A percentile compares a stretch with the other conserved stretches of the same genome.
Evolutionary conservation across 1,140 invertebrate genomes (phyloP).

Genomic region (Aphelenchoides fujianensis): DNA sequence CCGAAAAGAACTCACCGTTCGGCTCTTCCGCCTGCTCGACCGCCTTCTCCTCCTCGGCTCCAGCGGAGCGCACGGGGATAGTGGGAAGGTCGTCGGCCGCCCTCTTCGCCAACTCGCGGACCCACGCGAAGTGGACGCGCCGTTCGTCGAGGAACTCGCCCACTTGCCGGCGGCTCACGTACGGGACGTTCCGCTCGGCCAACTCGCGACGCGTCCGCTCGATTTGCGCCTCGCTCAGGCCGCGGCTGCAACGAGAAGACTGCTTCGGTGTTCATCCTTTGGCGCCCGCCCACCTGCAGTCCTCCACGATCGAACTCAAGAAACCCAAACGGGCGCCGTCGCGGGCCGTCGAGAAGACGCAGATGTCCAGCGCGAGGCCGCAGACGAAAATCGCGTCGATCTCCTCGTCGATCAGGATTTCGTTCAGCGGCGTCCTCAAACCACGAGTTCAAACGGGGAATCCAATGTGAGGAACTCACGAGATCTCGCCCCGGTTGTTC

Average conservation of each 20-base stretch:
- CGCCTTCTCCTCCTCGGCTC: neutral
- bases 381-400: conserved; percentile 90
- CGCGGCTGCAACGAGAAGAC: conserved; percentile 36
- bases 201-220: conserved; percentile 29
- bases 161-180: conserved; percentile 26
- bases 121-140: conserved; percentile 36
- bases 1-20: neutral
- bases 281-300: conserved; percentile 20
- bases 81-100: neutral
- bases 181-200: conserved; percentile 27
- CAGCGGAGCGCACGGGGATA: no score
- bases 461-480: conserved; percentile 20
- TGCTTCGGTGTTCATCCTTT: neutral
- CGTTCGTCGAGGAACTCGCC: conserved; percentile 30
- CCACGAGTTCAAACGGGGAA: neutral
- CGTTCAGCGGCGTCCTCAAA: conserved; percentile 77
- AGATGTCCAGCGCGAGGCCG: conserved; percentile 91
- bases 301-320: conserved; percentile 48
- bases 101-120: conserved; percentile 26
- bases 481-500: conserved; percentile 75
- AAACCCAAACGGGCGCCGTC: conserved; percentile 68
- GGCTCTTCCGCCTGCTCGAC: neutral
- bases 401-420: conserved; percentile 74
- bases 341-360: conserved; percentile 69
- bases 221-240: conserved; percentile 46